Evolutionary conservation across 2,113 vertebrate genomes (phyloP), one percentile per base, ranked within the genome.

Genomic region (Aythya baeri): DNA sequence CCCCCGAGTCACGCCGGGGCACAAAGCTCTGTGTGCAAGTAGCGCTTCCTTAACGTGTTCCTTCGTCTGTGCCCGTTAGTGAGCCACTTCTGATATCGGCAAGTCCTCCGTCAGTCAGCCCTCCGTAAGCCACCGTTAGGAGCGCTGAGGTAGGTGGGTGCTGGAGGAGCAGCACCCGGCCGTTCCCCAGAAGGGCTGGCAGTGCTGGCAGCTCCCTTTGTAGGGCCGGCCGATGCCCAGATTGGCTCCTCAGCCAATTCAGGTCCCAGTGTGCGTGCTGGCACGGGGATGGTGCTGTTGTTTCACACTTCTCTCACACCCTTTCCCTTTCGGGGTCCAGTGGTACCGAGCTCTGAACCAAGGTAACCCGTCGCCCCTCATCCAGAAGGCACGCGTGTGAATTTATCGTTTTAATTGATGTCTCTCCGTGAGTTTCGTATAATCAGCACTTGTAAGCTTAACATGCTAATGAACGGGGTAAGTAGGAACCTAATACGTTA

Each of bases 361-460:
- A 91, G 66, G 88, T 84, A 94, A 77, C 74, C 73, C 5, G 0
- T 90, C 36, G 43, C 93, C 89, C 74, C 86, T 94, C 81, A 93
- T 89, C 85, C 72, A 85, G 95, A 96, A 95, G 79, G 85, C 94
- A 88, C 89, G 67, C 65, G 74, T 96, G 96, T 80, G 90, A 93
- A 90, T 95, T 91, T 61, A 54, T 93, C 65, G 62, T 78, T 96
- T 96, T 94, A 97, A 95, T 93, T 88, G 70, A 65, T 82, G 94
- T 96, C 92, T 79, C 81, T 96, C 86, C 62, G 61, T 72, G 88
- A 96, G 68, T 85, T 95, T 95, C 66, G 65, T 91, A 65, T 93
- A 83, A 96, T 88, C 92, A 94, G 68, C 74, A 86, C 88, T 91
- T 83, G 90, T 88, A 93, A 93, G 88, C 76, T 90, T 96, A 93